A percentile compares a stretch with the other conserved stretches of the same genome.
Evolutionary conservation across 2,113 vertebrate species (phyloP).

Genomic region (Erinaceus europaeus): DNA sequence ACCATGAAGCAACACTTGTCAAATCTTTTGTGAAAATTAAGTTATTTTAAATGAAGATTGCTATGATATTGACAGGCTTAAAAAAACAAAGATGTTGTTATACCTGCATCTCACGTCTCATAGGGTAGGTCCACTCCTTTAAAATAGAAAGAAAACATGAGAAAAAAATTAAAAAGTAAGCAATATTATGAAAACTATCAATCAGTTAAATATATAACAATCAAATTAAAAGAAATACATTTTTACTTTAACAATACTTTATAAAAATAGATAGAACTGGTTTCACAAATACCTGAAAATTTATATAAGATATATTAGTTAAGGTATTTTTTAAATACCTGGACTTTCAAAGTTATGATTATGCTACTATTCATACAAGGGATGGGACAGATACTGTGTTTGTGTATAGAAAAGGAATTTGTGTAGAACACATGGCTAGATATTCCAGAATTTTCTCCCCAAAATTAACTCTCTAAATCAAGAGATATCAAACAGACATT

Average conservation of each 20-base stretch:
- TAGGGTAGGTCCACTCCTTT: conserved; percentile 98
- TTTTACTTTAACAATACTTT: conserved; percentile 1
- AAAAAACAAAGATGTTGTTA: conserved; percentile 42
- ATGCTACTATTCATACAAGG: not conserved
- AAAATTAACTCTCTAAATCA: conserved; percentile 2
- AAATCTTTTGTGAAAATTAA: conserved; percentile 37
- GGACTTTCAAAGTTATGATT: conserved; percentile 7
- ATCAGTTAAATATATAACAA: not conserved
- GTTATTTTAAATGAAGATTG: not conserved
- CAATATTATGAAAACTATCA: conserved; percentile 31
- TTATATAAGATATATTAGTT: not conserved
- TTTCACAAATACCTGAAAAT: conserved; percentile 27
- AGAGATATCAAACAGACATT: not conserved
- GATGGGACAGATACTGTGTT: not conserved
- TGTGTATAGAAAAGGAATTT: too few species aligned
- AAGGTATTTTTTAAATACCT: not conserved
- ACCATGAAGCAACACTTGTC: not conserved
- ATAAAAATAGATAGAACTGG: not conserved
- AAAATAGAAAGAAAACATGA: conserved; percentile 47
- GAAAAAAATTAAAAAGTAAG: conserved; percentile 41
- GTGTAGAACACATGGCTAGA: not conserved
- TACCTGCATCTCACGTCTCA: conserved; percentile 99
- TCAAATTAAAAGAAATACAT: not conserved
- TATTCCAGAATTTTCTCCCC: not conserved
- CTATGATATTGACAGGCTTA: not conserved